Evolutionary conservation across 2,113 vertebrate species (phyloP), one percentile per base, ranked within the genome.

Genomic region (Suncus etruscus): DNA sequence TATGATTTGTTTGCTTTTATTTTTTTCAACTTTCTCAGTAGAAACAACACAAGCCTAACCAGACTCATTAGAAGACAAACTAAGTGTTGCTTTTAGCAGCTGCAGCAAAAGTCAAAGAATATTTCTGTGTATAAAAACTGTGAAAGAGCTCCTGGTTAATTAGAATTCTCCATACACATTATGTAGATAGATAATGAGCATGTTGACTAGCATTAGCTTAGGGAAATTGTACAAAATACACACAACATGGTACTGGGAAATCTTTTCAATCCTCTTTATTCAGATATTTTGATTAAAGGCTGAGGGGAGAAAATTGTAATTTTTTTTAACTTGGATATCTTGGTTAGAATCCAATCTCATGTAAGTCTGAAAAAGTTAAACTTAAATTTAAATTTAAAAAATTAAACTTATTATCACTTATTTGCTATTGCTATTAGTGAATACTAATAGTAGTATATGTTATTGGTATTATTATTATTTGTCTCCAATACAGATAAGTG

Each of bases 241-340:
- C 8, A 68, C 22, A 83, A 50, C 25, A 22, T 16, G 6, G 1
- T 45, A 18, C 0, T 82, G 66, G 58, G 20, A 65, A 73, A 78
- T 7, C 8, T 22, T 65, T 32, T 48, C 70, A 65, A 65, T 51
- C n/a, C 29, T 87, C 25, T 89, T 84, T 81, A 54, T 84, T 78
- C 20, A 90, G 32, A 85, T 45, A 74, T 32, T 12, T 51, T 7
- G 11, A 91, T 50, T 48, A 77, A 91, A 69, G 9, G 31, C 88
- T 51, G 6, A 84, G 83, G 47, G 68, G 1, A 80, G 11, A 68
- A 61, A 69, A 50, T 8, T 58, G 48, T 1, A 6, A 8, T 11
- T 82, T 50, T 11, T 82, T 50, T 31, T 79, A 1, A 74, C 25
- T 73, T 61, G 63, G 31, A 74, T 4, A 1, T 2, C 3, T 8